A percentile compares a stretch with the other conserved stretches of the same genome.
phyloP scores from a whole-genome alignment of 2,113 vertebrate genomes.

The Ageneiosus marmoratus region DNA sequence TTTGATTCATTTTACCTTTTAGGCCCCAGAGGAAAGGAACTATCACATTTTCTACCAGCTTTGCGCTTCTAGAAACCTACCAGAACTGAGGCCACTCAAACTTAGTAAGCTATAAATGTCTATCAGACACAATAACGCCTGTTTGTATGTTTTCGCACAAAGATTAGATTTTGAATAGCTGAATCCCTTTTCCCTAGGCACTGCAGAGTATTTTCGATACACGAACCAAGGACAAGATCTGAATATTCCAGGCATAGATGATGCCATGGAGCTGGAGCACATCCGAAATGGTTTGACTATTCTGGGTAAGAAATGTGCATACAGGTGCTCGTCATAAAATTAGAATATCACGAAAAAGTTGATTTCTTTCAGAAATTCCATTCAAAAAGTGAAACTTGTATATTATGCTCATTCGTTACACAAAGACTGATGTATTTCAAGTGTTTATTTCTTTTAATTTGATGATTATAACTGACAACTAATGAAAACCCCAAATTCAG shows the following conservation, averaged over 20 bases:
- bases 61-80: constrained; percentile 72
- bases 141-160: neutral
- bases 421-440: too few species aligned
- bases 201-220: constrained; percentile 73
- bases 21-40: constrained; percentile 75
- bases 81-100: constrained; percentile 69
- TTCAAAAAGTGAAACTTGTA: too few species aligned
- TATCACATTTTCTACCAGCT: constrained; percentile 82
- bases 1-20: neutral
- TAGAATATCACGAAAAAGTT: too few species aligned
- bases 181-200: constrained; percentile 56
- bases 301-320: constrained; percentile 65
- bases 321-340: too few species aligned
- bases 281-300: constrained; percentile 69
- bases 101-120: constrained; percentile 62
- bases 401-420: too few species aligned
- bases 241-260: constrained; percentile 64
- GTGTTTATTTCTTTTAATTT: too few species aligned
- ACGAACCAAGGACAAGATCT: constrained; percentile 70
- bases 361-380: too few species aligned
- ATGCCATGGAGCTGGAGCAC: constrained; percentile 67
- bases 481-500: too few species aligned
- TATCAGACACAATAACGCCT: neutral
- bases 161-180: neutral
- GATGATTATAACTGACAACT: too few species aligned